Percentiles rank a stretch among this genome's conserved stretches.
phyloP scores from a whole-genome alignment of 2,113 vertebrate genomes.

The Mustela lutreola region DNA sequence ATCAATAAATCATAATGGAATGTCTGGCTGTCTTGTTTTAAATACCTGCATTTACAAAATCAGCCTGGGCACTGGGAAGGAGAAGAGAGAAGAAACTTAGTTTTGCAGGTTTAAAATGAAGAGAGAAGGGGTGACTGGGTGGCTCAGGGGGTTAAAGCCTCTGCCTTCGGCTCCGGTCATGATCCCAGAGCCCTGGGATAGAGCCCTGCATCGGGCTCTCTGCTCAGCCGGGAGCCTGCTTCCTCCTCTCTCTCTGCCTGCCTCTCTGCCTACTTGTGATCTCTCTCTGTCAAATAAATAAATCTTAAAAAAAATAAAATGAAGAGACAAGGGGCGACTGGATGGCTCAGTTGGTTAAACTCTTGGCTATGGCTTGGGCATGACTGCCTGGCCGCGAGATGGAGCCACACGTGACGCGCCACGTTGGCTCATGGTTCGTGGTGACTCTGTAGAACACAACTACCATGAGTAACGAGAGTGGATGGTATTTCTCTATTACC shows the following conservation, averaged over 20 bases:
- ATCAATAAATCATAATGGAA: neutral
- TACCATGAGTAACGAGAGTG: neutral
- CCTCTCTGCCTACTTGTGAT: too few relatives aligned
- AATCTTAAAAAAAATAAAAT: neutral
- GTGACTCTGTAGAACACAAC: too few relatives aligned
- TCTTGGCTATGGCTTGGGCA: neutral
- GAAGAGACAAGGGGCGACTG: neutral
- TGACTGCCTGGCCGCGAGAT: neutral
- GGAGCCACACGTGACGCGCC: neutral
- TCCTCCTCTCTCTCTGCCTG: too few relatives aligned
- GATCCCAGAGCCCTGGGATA: too few relatives aligned
- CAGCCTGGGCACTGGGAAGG: neutral
- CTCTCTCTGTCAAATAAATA: too few relatives aligned
- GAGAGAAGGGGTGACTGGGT: neutral
- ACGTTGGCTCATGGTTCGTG: neutral
- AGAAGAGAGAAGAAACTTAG: constrained; percentile 65
- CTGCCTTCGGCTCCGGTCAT: too few relatives aligned
- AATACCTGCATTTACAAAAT: neutral
- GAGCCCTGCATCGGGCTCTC: too few relatives aligned
- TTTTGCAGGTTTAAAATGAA: constrained; percentile 75
- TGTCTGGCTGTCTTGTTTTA: neutral
- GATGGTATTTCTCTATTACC: neutral
- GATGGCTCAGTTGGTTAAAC: neutral
- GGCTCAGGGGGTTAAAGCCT: too few relatives aligned
- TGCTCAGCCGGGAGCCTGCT: too few relatives aligned